A percentile compares a stretch with the other conserved stretches of the same genome.
phyloP scores from a whole-genome alignment of 37 sponge, comb jelly and placozoan genomes.

The Crambe crambe region DNA sequence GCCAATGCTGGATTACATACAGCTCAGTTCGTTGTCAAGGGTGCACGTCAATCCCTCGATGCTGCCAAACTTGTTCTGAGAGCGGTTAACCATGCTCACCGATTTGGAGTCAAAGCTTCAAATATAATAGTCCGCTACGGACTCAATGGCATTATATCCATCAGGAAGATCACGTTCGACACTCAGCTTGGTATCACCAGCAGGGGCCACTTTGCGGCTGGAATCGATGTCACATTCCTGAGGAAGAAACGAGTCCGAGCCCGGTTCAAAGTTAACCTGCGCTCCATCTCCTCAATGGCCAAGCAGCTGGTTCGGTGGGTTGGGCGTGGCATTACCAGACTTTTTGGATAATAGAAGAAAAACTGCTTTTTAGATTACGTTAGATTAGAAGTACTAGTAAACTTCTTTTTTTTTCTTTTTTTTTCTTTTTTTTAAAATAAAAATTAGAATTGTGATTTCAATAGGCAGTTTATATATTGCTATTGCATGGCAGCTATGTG shows the following conservation, averaged over 20 bases:
- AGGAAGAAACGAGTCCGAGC: background rate
- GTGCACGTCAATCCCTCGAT: background rate
- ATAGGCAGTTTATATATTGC: too few relatives aligned
- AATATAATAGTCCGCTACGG: background rate
- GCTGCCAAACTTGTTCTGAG: background rate
- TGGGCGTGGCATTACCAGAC: background rate
- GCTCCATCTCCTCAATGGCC: background rate
- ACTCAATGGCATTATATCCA: background rate
- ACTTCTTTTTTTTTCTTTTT: too few relatives aligned
- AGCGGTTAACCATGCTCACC: background rate
- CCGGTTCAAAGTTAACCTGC: background rate
- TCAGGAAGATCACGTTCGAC: background rate
- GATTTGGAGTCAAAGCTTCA: background rate
- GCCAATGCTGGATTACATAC: background rate
- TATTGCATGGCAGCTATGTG: too few relatives aligned
- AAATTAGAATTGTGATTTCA: too few relatives aligned
- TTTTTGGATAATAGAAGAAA: too few relatives aligned
- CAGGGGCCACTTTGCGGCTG: background rate
- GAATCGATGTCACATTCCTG: background rate
- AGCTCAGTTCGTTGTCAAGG: background rate
- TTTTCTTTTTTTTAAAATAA: too few relatives aligned
- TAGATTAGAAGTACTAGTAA: too few relatives aligned
- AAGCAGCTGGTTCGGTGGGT: background rate
- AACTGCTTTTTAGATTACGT: too few relatives aligned
- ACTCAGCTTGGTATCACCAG: background rate